These are phyloP conservation scores for Tiphia femorata DNA, from an alignment of 2,888 invertebrate genomes.

Conservation along the genomic window DNA sequence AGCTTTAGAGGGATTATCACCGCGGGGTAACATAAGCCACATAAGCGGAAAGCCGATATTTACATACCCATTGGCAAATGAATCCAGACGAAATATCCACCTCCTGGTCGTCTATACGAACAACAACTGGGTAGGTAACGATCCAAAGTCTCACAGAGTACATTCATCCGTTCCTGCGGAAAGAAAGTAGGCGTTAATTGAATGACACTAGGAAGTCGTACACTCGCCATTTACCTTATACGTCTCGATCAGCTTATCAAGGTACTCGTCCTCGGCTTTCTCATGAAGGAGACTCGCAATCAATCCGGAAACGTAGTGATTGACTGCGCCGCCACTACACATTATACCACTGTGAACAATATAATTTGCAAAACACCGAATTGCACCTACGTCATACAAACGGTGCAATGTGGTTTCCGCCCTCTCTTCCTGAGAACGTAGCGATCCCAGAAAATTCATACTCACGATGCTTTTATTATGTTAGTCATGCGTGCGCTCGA, in stretches of 20 bases:
- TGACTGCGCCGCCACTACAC: slow-evolving; percentile 74
- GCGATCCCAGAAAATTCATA: too few relatives aligned
- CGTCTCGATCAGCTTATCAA: slow-evolving; percentile 63
- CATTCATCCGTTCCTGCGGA: slow-evolving; percentile 67
- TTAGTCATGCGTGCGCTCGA: slow-evolving; percentile 68
- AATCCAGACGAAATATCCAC: slow-evolving; percentile 77
- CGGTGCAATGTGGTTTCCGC: too few relatives aligned
- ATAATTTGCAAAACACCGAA: too few relatives aligned
- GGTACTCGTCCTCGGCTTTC: slow-evolving; percentile 70
- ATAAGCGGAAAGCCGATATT: neutral
- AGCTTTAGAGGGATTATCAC: neutral
- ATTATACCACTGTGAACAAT: slow-evolving; percentile 68
- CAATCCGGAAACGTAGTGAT: slow-evolving; percentile 73
- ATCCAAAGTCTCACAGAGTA: slow-evolving; percentile 66
- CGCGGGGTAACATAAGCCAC: neutral
- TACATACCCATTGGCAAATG: slow-evolving; percentile 67
- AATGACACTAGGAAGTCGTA: too few relatives aligned
- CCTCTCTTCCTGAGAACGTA: too few relatives aligned
- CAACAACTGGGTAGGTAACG: slow-evolving; percentile 68
- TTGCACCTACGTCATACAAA: too few relatives aligned
- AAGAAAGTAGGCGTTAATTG: slow-evolving; percentile 5
- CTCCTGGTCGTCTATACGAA: slow-evolving; percentile 67
- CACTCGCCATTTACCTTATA: slow-evolving; percentile 57
- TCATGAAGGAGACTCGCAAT: slow-evolving; percentile 72
- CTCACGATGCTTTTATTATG: slow-evolving; percentile 65